phyloP scores from a whole-genome alignment of 1,140 invertebrate species.

The Chlorops oryzae region DNA sequence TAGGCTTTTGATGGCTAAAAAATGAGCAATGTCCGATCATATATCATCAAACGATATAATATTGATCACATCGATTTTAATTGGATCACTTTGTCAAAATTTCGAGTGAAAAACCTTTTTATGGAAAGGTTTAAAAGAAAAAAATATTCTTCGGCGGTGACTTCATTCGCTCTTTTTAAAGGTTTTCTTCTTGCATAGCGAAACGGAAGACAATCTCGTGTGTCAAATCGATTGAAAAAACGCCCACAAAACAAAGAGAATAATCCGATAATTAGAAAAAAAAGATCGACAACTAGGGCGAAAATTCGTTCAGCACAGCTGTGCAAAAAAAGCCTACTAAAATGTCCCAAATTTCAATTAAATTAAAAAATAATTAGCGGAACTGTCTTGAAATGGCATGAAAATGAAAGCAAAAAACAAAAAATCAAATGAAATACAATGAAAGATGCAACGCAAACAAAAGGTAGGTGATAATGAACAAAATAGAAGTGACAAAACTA shows the following conservation, averaged over 20 bases:
- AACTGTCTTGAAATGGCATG: constrained; percentile 1
- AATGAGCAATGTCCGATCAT: too few relatives aligned
- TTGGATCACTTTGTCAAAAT: too few relatives aligned
- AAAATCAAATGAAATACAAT: constrained; percentile 7
- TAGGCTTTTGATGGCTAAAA: too few relatives aligned
- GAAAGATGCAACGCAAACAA: not conserved
- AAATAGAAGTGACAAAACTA: not conserved
- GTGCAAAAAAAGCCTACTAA: too few relatives aligned
- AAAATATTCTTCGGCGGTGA: too few relatives aligned
- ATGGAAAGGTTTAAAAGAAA: too few relatives aligned
- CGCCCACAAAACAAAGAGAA: constrained; percentile 10
- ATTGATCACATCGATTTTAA: too few relatives aligned
- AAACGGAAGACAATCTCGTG: not conserved
- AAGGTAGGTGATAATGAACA: not conserved
- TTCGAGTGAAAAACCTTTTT: too few relatives aligned
- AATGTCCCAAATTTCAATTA: too few relatives aligned
- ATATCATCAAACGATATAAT: too few relatives aligned
- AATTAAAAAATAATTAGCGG: constrained; percentile 12
- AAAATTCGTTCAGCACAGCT: constrained; percentile 6
- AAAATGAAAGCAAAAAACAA: constrained; percentile 1
- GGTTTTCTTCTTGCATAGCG: not conserved
- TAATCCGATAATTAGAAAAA: not conserved
- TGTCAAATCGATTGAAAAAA: constrained; percentile 3
- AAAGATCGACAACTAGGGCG: not conserved
- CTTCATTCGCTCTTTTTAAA: too few relatives aligned